Conservation (phyloP, 1,140 invertebrate species). For the Drosophila orena region DNA sequence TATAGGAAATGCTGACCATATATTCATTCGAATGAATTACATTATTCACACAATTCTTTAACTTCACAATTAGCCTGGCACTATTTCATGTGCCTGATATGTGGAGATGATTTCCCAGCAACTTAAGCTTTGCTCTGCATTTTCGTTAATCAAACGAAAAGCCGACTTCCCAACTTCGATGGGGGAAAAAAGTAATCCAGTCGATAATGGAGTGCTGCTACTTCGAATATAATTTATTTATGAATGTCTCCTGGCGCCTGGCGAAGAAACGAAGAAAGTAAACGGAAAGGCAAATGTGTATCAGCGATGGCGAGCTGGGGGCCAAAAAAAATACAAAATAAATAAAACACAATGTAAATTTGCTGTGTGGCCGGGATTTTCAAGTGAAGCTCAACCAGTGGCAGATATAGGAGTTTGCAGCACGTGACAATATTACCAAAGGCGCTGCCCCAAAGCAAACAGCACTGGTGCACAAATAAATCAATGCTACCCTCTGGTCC, state of each 20-base stretch:
- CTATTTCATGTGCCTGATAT: no score
- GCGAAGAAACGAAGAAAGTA: not conserved
- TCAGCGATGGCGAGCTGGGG: not conserved
- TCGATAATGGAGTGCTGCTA: slow-evolving; percentile 38
- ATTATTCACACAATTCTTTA: not conserved
- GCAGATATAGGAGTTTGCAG: slow-evolving; percentile 28
- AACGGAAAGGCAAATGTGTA: slow-evolving; percentile 1
- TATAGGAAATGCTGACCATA: no score
- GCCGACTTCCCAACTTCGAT: not conserved
- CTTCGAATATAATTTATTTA: slow-evolving; percentile 44
- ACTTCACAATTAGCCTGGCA: no score
- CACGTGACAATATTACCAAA: slow-evolving; percentile 52
- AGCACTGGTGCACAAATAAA: slow-evolving; percentile 36
- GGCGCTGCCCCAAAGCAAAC: slow-evolving; percentile 2
- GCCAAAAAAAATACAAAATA: no score
- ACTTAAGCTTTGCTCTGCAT: slow-evolving; percentile 5
- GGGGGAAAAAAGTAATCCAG: slow-evolving; percentile 1
- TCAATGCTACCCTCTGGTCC: slow-evolving; percentile 38
- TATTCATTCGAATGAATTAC: no score
- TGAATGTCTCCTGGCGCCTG: slow-evolving; percentile 28
- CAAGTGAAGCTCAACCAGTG: slow-evolving; percentile 35
- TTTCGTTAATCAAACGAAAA: slow-evolving; percentile 39
- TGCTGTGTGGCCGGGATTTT: slow-evolving; percentile 16
- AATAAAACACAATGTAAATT: slow-evolving; percentile 45
- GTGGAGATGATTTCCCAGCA: not conserved